A percentile compares a stretch with the other conserved stretches of the same genome.
Conservation (phyloP, 35 echinoderm and acorn worm species). For the Acanthaster planci region DNA sequence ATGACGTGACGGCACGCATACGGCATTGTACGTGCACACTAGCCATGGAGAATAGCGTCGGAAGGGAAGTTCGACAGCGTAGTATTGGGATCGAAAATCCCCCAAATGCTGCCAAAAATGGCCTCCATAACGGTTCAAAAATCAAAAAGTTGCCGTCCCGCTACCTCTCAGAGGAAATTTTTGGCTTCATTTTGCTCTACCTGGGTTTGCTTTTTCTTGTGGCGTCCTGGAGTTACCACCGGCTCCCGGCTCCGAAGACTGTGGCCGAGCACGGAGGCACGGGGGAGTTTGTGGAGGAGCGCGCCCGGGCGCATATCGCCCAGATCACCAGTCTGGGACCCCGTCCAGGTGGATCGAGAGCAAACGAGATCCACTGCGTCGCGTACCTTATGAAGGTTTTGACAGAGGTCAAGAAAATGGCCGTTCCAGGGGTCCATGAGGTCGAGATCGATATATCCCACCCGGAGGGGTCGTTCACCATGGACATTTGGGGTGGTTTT, state of each 20-base stretch:
- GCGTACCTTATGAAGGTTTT: slow-evolving; percentile 24
- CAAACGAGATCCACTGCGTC: slow-evolving; percentile 23
- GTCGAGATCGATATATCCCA: slow-evolving; percentile 42
- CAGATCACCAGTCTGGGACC: slow-evolving; percentile 43
- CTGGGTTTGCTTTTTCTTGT: neutral
- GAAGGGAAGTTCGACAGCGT: neutral
- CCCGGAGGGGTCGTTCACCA: slow-evolving; percentile 38
- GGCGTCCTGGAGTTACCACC: slow-evolving; percentile 14
- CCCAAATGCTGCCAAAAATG: neutral
- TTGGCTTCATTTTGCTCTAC: slow-evolving; percentile 11
- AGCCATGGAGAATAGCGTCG: neutral
- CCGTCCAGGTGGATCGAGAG: slow-evolving; percentile 22
- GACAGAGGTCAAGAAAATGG: slow-evolving; percentile 2
- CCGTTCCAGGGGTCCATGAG: slow-evolving; percentile 18
- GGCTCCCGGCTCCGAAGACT: slow-evolving; percentile 19
- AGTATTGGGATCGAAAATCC: neutral
- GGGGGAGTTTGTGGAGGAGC: slow-evolving; percentile 42
- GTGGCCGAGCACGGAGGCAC: slow-evolving; percentile 19
- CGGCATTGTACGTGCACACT: neutral
- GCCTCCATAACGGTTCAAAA: neutral
- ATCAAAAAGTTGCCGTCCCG: neutral
- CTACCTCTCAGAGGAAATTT: slow-evolving; percentile 14
- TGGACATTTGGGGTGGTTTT: slow-evolving; percentile 19
- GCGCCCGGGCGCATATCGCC: slow-evolving; percentile 26
- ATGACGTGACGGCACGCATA: neutral